Evolutionary conservation across 2,113 vertebrate genomes (phyloP).

Genomic region (Lycocorax pyrrhopterus): DNA sequence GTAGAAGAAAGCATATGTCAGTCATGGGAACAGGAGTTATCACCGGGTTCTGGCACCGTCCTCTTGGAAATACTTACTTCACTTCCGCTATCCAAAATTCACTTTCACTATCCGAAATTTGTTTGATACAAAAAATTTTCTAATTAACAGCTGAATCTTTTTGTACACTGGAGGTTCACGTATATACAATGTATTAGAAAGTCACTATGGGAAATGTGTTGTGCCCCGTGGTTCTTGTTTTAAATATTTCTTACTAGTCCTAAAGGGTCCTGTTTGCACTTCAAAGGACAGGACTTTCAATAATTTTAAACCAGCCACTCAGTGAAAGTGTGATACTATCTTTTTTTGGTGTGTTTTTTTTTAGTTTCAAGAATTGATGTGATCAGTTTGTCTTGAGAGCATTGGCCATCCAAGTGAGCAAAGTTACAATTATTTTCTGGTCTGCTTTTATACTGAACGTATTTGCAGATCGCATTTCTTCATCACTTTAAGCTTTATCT

Average conservation of each 20-base stretch:
- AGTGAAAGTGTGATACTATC: background rate
- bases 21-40: background rate
- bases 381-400: background rate
- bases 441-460: background rate
- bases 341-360: background rate
- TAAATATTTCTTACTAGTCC: background rate
- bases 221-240: background rate
- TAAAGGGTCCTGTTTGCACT: background rate
- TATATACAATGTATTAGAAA: background rate
- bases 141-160: background rate
- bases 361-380: background rate
- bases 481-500: background rate
- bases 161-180: rapidly evolving
- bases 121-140: background rate
- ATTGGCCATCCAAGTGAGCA: background rate
- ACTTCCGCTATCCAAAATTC: background rate
- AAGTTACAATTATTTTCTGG: background rate
- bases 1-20: background rate
- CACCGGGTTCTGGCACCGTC: background rate
- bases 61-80: background rate
- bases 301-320: background rate
- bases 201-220: background rate
- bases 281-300: background rate
- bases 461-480: background rate
- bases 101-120: background rate